phyloP scores from a whole-genome alignment of 1,140 invertebrate species.

The Bombus waltoni region DNA sequence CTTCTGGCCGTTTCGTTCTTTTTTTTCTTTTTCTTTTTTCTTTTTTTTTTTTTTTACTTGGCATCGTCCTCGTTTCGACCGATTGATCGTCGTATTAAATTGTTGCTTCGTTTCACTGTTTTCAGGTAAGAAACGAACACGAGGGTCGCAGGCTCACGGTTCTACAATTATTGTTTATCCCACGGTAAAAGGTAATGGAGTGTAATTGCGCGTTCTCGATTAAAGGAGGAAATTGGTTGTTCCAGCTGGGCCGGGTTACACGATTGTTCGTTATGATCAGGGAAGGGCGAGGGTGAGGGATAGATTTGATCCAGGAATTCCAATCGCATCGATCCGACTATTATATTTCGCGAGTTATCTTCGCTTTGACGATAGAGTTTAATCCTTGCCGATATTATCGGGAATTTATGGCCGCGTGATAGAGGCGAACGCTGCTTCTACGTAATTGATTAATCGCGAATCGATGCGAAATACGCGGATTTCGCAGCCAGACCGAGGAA shows the following conservation, averaged over 20 bases:
- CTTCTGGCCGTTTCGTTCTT: not conserved
- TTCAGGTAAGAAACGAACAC: constrained; percentile 59
- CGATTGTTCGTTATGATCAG: constrained; percentile 3
- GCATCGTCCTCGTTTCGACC: constrained; percentile 38
- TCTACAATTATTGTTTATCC: constrained; percentile 57
- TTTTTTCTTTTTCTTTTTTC: not conserved
- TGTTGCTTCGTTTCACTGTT: constrained; percentile 58
- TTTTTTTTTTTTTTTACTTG: not conserved
- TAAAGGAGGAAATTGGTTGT: constrained; percentile 56
- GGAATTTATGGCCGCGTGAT: constrained; percentile 18
- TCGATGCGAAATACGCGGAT: constrained; percentile 11
- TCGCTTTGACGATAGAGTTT: constrained; percentile 36
- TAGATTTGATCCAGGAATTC: constrained; percentile 36
- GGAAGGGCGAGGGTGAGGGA: not conserved
- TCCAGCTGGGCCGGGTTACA: constrained; percentile 50
- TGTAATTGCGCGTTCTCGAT: constrained; percentile 54
- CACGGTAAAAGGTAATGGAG: constrained; percentile 62
- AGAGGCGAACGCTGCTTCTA: not conserved
- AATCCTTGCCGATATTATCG: constrained; percentile 34
- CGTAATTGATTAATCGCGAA: constrained; percentile 45
- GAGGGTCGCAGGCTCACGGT: not conserved
- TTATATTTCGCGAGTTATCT: constrained; percentile 33
- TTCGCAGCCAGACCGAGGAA: not conserved
- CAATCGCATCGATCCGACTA: constrained; percentile 24
- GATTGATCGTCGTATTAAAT: constrained; percentile 61